These are phyloP conservation scores for Tragelaphus scriptus DNA, from an alignment of 2,113 vertebrate genomes.

Conservation along the genomic window DNA sequence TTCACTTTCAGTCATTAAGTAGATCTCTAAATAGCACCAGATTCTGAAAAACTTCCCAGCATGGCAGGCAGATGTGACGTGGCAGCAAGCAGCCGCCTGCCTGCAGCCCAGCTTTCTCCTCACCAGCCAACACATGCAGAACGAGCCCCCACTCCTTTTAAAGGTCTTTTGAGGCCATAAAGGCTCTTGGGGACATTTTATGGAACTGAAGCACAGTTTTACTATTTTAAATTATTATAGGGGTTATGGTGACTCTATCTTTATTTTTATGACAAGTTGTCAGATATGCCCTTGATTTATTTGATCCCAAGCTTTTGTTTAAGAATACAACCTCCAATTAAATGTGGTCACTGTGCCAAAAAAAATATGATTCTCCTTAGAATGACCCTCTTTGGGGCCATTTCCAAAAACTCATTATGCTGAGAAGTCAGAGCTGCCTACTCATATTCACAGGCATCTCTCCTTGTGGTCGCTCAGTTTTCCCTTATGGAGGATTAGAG, in stretches of 20 bases:
- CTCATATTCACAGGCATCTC: neutral
- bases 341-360: constrained; percentile 55
- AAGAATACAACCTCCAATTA: constrained; percentile 59
- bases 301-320: constrained; percentile 40
- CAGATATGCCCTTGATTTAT: constrained; percentile 53
- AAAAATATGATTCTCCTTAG: constrained; percentile 51
- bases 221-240: constrained; percentile 56
- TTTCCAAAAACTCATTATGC: constrained; percentile 57
- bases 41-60: neutral
- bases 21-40: neutral
- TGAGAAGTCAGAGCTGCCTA: neutral
- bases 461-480: constrained; percentile 7
- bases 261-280: constrained; percentile 66
- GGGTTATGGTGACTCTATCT: constrained; percentile 32
- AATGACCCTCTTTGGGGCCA: constrained; percentile 28
- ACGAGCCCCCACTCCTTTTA: neutral
- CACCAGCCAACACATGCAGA: neutral
- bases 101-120: neutral
- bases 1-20: neutral
- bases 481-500: constrained; percentile 38
- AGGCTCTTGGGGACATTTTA: constrained; percentile 54
- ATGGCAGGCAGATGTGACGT: neutral
- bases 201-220: constrained; percentile 28
- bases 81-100: neutral
- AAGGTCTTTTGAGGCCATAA: constrained; percentile 57